Evolutionary conservation across 2,113 vertebrate genomes (phyloP), one percentile per base, ranked within the genome.

Genomic region (Archocentrus centrarchus): DNA sequence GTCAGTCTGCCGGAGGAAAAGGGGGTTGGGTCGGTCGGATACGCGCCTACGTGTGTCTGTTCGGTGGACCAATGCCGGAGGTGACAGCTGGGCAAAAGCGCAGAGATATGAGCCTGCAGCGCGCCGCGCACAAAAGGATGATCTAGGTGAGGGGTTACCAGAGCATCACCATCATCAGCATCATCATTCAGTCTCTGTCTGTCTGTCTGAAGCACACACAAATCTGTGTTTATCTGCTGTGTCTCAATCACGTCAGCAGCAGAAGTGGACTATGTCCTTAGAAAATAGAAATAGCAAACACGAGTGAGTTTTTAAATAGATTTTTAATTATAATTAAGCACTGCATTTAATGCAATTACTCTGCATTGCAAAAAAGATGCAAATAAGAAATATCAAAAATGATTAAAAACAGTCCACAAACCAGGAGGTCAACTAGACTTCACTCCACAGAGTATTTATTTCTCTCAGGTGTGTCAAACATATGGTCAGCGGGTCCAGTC

Each of bases 141-240:
- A 94, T 93, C 18, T 92, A 89, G 91, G 89, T 93, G 89, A 93
- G 75, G 90, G 92, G 91, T 93, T 93, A 93, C 80, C 83, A 79
- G 81, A 80, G 7, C 37, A 39, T 10, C 37, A 39, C 37, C 37
- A 37, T 5, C 80, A 91, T 62, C 88, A 50, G 30, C 84, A 30
- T 68, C 76, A 90, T 24, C 89, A 83, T 75, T 80, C 37, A 68
- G 61, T 3, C 30, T 70, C 15, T 18, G 62, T 44, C 15, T 20
- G 35, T 13, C 17, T 62, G 20, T 83, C 35, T 80, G 68, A 37
- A 47, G 57, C 57, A 6, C 57, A 70, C 0, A 62, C 17, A 27
- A 11, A 80, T 70, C 50, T 75, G 24, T 32, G 50, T 53, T 61
- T 55, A 82, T 57, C 59, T 76, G 57, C 60, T 10, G 53, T 24